Conservation (phyloP, 2,113 vertebrate species). For the Raja brachyura region DNA sequence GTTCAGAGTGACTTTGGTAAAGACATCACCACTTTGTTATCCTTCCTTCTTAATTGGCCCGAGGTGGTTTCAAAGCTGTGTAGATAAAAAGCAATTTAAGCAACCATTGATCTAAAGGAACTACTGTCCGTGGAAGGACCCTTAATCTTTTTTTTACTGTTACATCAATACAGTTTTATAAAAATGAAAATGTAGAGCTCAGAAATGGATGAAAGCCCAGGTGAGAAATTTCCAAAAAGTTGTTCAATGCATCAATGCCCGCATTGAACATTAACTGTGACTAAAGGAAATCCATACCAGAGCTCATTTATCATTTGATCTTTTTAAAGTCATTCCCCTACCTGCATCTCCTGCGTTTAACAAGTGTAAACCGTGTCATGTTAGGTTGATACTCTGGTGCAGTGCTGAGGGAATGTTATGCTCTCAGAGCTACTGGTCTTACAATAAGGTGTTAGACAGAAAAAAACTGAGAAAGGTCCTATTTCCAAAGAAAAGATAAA, state of each 20-base stretch:
- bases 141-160: neutral
- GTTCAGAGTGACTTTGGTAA: neutral
- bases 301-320: neutral
- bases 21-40: neutral
- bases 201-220: neutral
- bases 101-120: neutral
- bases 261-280: neutral
- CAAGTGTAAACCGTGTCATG: neutral
- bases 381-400: neutral
- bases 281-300: neutral
- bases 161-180: neutral
- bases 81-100: neutral
- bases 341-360: neutral
- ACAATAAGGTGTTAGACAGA: neutral
- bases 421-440: neutral
- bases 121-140: no score
- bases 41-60: neutral
- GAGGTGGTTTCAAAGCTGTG: neutral
- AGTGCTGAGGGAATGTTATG: neutral
- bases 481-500: neutral
- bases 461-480: neutral
- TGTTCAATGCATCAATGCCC: neutral
- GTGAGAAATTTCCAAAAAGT: neutral
- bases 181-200: neutral
- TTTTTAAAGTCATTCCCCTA: neutral